Evolutionary conservation across 1,140 invertebrate genomes (phyloP), one percentile per base, ranked within the genome.

Genomic region (Drosophila pruinosa): DNA sequence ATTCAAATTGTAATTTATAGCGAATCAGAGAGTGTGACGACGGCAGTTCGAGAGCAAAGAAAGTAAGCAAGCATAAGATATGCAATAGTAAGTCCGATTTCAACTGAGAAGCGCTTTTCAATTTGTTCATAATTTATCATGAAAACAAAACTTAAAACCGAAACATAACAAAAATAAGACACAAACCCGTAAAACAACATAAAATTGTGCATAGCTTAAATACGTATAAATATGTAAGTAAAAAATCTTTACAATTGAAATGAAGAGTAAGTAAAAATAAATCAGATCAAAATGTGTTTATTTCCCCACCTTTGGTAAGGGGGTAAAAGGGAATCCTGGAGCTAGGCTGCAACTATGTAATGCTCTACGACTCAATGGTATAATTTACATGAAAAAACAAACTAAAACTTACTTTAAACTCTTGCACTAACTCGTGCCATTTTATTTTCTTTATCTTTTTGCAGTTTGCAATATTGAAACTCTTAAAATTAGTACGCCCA

Each of bases 231-330:
- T 57, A 78, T 75, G 77, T 88, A 86, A 86, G 78, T 86, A 86
- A 88, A 50, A 86, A 88, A 50, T 77, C 82, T 85, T 86, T 77
- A 82, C 74, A 83, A 81, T 75, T 78, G 67, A 81, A 88, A 86
- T 86, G 82, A 88, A 78, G 71, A 86, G 82, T 86, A 86, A 86
- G 83, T 88, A 88, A 86, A 74, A 86, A 86, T 86, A 86, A 86
- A 86, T 73, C 65, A 68, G 75, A 72, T 76, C 70, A 72, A 68
- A 39, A 82, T 75, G 82, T 86, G 75, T 86, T 86, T 86, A 78
- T 82, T 86, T 86, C 77, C 81, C 81, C 81, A 86, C 82, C 82
- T 86, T 88, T 88, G 82, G 82, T 86, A 86, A 86, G 82, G 82
- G 82, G 82, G 82, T 86, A 47, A 58, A 72, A 58, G 82, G 78